These are phyloP conservation scores for Zalophus californianus DNA, from an alignment of 2,797 vertebrate genomes.

Conservation along the genomic window DNA sequence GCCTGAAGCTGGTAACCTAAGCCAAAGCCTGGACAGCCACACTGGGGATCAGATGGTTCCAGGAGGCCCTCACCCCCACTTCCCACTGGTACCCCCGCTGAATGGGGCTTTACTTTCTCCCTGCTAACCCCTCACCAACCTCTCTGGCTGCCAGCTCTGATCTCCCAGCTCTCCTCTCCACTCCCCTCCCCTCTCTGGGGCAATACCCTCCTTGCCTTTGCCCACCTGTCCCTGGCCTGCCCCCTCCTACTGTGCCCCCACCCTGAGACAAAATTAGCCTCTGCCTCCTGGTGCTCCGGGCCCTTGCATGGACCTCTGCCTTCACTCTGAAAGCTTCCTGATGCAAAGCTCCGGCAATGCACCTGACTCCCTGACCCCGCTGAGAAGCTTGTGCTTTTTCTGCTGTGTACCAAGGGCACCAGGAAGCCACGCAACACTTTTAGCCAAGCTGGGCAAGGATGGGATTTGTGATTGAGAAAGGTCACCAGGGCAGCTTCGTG, in stretches of 20 bases:
- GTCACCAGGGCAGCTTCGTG: accelerated
- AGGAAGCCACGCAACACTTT: not conserved
- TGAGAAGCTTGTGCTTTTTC: not conserved
- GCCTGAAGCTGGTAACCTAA: not conserved
- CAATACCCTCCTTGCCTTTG: not conserved
- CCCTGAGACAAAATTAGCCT: not conserved
- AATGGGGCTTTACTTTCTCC: not conserved
- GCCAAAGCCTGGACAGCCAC: not conserved
- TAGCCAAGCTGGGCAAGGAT: not conserved
- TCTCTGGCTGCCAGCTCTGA: not conserved
- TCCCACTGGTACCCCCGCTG: accelerated
- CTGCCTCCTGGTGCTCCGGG: accelerated
- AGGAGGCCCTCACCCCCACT: accelerated
- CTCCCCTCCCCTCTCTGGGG: not conserved
- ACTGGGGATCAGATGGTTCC: accelerated
- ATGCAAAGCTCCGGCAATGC: accelerated
- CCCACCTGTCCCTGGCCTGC: not conserved
- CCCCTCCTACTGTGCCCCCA: not conserved
- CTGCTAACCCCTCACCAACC: not conserved
- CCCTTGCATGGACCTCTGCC: not conserved
- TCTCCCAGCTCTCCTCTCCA: not conserved
- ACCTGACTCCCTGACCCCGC: not conserved
- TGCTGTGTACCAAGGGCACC: not conserved
- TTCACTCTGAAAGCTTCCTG: not conserved
- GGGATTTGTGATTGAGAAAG: not conserved